Base-by-base conservation (phyloP, 2,797 vertebrate genomes). In the Arnoldichthys spilopterus region DNA sequence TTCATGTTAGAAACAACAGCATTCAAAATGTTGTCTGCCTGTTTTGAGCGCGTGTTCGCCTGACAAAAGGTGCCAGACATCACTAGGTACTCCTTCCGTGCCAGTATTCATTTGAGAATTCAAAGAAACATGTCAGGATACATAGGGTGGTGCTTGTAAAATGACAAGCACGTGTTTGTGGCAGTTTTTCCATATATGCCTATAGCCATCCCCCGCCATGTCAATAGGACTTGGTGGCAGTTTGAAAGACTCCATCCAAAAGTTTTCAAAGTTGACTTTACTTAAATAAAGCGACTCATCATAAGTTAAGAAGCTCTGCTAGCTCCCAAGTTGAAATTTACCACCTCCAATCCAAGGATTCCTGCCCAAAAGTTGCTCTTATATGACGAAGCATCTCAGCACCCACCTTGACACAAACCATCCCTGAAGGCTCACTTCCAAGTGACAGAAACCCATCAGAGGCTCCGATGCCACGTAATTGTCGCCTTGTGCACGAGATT, bases 321-420 rank as follows among this genome's bases (percentile, higher is more conserved):
- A 69, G 34, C 26, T 16, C 2, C 20, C 40, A 9, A 5, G 20
- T 49, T 15, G 32, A 9, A 51, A 22, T 43, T 43, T 12, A 0
- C n/a, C 18, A 58, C 32, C 51, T 56, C 54, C 26, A 37, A 30
- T 34, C 67, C 32, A 63, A 37, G 64, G 30, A 47, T 7, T 13
- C 7, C n/a, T 22, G 73, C 53, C 37, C 16, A 16, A 45, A 66
- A 49, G 12, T 72, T 76, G 6, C 62, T 82, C 20, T 26, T 20
- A 37, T 76, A 66, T 68, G 84, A 84, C 77, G 68, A 58, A 43
- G 62, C 74, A 78, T 76, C 72, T 72, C 85, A 82, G 73, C 82
- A 86, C 71, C 85, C 86, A 85, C 79, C 54, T 82, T 89, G 92
- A 92, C 86, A 84, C 88, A 91, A 90, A 92, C 82, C 61, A 22